Evolutionary conservation across 1,140 invertebrate genomes (phyloP).

Genomic region (Papilio polytes): DNA sequence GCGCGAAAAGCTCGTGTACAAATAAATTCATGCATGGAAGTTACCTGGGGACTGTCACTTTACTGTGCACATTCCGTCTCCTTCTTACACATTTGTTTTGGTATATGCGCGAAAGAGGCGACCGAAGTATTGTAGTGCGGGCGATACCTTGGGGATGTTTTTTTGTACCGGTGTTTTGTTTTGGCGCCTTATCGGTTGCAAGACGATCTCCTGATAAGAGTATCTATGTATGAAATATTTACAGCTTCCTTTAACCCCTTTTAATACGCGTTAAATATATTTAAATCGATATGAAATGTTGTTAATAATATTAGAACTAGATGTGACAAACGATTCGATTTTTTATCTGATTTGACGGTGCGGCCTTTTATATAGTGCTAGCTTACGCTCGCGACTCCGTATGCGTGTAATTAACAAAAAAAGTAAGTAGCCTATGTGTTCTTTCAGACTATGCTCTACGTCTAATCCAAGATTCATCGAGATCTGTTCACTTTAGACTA

Average conservation of each 20-base stretch:
- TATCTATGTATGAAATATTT: constrained; percentile 47
- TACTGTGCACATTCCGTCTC: constrained; percentile 54
- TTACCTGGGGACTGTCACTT: constrained; percentile 76
- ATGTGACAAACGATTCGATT: too few species aligned
- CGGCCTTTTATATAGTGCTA: too few species aligned
- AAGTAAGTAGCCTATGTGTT: too few species aligned
- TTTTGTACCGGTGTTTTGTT: constrained; percentile 71
- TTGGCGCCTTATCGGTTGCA: constrained; percentile 70
- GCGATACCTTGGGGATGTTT: constrained; percentile 58
- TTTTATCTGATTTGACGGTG: too few species aligned
- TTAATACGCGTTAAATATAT: constrained; percentile 2
- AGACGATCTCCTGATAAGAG: constrained; percentile 65
- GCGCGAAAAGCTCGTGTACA: constrained; percentile 78
- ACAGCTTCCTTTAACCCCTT: constrained; percentile 18
- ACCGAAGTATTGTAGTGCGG: constrained; percentile 63
- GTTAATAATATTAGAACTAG: background rate
- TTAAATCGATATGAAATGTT: background rate
- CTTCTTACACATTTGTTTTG: constrained; percentile 41
- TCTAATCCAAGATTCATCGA: too few species aligned
- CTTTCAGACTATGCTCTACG: too few species aligned
- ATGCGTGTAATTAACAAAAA: too few species aligned
- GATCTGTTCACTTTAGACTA: too few species aligned
- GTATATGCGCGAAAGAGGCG: constrained; percentile 50
- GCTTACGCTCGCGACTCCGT: too few species aligned
- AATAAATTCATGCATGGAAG: constrained; percentile 67